These are phyloP conservation scores for Pelodytes ibericus DNA, from an alignment of 2,797 vertebrate species.

Conservation along the genomic window DNA sequence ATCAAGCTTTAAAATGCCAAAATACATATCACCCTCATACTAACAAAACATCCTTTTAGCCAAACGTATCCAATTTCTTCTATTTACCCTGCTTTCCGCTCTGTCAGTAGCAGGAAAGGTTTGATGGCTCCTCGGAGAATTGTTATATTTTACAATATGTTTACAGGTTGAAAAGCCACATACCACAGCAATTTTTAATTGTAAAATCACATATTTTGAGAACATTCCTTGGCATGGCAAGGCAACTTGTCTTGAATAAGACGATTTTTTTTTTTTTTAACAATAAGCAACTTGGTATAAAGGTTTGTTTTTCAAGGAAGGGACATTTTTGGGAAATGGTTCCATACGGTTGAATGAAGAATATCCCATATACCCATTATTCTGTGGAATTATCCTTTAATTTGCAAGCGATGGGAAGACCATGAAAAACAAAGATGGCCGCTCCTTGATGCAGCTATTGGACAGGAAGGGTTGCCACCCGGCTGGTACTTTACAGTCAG, in stretches of 20 bases:
- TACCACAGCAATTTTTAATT: conserved; percentile 54
- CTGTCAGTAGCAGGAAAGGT: conserved; percentile 48
- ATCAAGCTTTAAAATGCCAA: conserved; percentile 43
- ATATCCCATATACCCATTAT: no score
- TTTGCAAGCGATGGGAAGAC: no score
- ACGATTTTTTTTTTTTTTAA: no score
- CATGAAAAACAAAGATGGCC: no score
- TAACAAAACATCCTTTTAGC: conserved; percentile 52
- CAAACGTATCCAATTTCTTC: conserved; percentile 45
- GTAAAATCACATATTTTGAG: conserved; percentile 52
- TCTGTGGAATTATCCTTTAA: no score
- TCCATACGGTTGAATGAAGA: no score
- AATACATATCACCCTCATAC: conserved; percentile 38
- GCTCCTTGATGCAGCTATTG: no score
- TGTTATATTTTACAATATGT: conserved; percentile 23
- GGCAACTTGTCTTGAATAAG: conserved; percentile 26
- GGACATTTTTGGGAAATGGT: no score
- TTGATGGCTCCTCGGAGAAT: conserved; percentile 41
- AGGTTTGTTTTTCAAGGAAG: conserved; percentile 30
- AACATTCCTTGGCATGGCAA: conserved; percentile 51
- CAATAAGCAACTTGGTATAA: conserved; percentile 35
- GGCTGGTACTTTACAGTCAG: no score
- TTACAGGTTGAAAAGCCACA: conserved; percentile 53
- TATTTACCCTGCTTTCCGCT: conserved; percentile 39
- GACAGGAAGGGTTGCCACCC: no score